A percentile compares a stretch with the other conserved stretches of the same genome.
Evolutionary conservation across 2,888 invertebrate species (phyloP).

Genomic region (Ormyrus nitidulus): DNA sequence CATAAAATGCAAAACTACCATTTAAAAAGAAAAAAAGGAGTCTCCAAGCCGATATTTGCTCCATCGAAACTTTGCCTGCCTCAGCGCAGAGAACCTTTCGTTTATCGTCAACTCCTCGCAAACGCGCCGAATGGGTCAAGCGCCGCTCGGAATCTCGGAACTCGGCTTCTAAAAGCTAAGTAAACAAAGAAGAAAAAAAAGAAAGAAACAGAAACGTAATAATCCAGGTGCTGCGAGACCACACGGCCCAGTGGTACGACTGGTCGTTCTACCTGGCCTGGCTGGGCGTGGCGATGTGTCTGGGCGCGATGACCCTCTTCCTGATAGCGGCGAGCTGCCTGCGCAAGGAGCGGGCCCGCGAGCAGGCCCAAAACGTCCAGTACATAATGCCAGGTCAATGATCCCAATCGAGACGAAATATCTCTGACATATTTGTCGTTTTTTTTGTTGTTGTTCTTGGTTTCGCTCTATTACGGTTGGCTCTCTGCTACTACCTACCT

Average conservation of each 20-base stretch:
- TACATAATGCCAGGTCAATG: conserved; percentile 91
- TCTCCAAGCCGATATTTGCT: no score
- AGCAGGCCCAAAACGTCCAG: conserved; percentile 87
- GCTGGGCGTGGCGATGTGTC: conserved; percentile 86
- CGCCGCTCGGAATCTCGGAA: conserved; percentile 21
- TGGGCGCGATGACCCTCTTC: conserved; percentile 86
- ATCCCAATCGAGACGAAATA: conserved; percentile 59
- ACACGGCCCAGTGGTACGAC: conserved; percentile 85
- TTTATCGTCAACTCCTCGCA: background rate
- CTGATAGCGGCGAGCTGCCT: conserved; percentile 88
- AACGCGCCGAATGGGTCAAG: background rate
- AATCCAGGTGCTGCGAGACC: conserved; percentile 83
- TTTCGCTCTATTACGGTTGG: conserved; percentile 18
- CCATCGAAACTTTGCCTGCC: no score
- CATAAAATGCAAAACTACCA: no score
- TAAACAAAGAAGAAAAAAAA: background rate
- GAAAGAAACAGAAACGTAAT: conserved; percentile 9
- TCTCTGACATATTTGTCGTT: conserved; percentile 57
- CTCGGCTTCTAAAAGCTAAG: background rate
- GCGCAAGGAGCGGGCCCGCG: conserved; percentile 85
- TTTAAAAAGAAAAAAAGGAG: no score
- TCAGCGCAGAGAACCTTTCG: background rate
- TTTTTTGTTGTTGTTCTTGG: conserved; percentile 62
- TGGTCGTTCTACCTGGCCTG: conserved; percentile 92
- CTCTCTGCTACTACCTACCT: conserved; percentile 4